Evolutionary conservation across 2,888 invertebrate species (phyloP).

Genomic region (Acleris laterana): DNA sequence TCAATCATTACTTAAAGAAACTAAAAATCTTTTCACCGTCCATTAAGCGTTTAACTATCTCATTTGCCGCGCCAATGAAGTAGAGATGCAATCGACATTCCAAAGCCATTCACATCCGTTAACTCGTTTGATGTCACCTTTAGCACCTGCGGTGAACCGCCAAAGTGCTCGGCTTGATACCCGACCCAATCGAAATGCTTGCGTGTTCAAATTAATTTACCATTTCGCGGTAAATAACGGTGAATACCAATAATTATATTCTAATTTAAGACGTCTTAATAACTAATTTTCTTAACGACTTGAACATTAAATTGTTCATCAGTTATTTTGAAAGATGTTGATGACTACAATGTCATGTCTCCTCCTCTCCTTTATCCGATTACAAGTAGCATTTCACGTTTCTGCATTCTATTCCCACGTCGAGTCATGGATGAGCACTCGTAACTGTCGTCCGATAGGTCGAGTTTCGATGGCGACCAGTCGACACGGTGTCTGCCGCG

Average conservation of each 20-base stretch:
- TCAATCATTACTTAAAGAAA: not conserved
- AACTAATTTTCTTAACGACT: too few relatives aligned
- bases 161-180: constrained; percentile 14
- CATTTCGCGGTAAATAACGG: not conserved
- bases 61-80: constrained; percentile 13
- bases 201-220: not conserved
- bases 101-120: constrained; percentile 16
- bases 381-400: constrained; percentile 22
- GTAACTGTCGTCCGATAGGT: constrained; percentile 49
- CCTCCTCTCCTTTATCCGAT: constrained; percentile 10
- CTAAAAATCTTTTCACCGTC: not conserved
- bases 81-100: constrained; percentile 17
- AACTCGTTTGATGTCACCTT: constrained; percentile 21
- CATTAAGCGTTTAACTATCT: constrained; percentile 1
- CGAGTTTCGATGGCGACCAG: constrained; percentile 47
- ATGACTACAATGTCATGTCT: not conserved
- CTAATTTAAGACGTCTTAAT: too few relatives aligned
- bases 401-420: constrained; percentile 55
- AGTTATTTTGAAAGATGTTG: not conserved
- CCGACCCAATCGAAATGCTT: constrained; percentile 21
- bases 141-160: constrained; percentile 31
- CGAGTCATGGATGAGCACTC: constrained; percentile 58
- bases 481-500: constrained; percentile 53
- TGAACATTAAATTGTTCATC: not conserved
- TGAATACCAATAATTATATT: too few relatives aligned